A percentile compares a stretch with the other conserved stretches of the same genome.
Evolutionary conservation across 2,113 vertebrate genomes (phyloP).

Genomic region (Piliocolobus tephrosceles): DNA sequence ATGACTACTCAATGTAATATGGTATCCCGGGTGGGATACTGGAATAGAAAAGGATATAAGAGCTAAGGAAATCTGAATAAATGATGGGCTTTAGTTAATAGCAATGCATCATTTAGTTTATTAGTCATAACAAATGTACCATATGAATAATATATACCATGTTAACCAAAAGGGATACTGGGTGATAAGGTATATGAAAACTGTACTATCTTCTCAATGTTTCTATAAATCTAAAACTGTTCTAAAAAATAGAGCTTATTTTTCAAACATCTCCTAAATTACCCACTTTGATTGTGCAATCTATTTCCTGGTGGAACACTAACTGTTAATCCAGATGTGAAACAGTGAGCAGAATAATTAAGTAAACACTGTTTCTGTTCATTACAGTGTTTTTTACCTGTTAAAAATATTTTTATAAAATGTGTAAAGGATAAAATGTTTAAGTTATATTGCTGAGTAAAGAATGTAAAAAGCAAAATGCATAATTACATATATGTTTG

Average conservation of each 20-base stretch:
- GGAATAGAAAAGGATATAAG: too few relatives aligned
- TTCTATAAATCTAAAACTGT: not conserved
- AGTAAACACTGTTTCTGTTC: not conserved
- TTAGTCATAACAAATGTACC: not conserved
- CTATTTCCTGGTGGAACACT: not conserved
- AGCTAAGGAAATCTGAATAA: not conserved
- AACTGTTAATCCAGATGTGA: not conserved
- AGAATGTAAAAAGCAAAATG: not conserved
- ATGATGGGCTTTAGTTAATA: not conserved
- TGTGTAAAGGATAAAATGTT: not conserved
- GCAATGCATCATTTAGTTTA: not conserved
- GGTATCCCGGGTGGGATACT: too few relatives aligned
- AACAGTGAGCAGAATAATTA: not conserved
- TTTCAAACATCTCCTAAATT: not conserved
- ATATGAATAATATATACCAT: not conserved
- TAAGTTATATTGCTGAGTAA: not conserved
- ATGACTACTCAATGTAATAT: too few relatives aligned
- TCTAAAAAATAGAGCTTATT: not conserved
- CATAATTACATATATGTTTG: not conserved
- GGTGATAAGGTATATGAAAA: not conserved
- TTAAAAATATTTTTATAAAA: not conserved
- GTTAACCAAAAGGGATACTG: not conserved
- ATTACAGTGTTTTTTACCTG: not conserved
- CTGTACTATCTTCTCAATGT: not conserved
- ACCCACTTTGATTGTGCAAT: not conserved